phyloP scores from a whole-genome alignment of 2,113 vertebrate species.

The Colaptes auratus region DNA sequence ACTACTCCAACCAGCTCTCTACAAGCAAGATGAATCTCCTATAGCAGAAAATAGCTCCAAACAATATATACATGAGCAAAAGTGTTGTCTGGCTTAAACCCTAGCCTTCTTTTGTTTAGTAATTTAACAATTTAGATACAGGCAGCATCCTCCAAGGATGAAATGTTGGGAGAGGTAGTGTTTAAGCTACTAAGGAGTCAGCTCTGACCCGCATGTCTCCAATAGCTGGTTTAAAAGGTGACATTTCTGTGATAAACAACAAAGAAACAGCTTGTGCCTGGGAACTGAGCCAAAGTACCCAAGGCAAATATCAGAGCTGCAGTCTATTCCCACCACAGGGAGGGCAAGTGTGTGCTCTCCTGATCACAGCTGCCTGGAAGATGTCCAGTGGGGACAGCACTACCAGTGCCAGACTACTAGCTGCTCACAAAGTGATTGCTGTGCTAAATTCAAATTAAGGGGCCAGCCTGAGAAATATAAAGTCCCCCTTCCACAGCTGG shows the following conservation, averaged over 20 bases:
- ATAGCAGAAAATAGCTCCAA: neutral
- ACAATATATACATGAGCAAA: neutral
- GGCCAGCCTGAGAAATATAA: neutral
- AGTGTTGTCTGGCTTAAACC: neutral
- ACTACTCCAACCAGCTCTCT: conserved; percentile 17
- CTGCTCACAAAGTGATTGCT: neutral
- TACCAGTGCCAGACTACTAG: neutral
- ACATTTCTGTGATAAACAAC: conserved; percentile 63
- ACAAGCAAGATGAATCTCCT: conserved; percentile 40
- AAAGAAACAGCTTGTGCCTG: conserved; percentile 62
- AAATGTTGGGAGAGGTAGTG: neutral
- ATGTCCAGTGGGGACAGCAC: neutral
- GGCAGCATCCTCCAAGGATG: neutral
- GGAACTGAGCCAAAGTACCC: conserved; percentile 52
- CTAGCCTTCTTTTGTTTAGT: conserved; percentile 1
- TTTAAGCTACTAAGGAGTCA: conserved; percentile 24
- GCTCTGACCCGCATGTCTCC: neutral
- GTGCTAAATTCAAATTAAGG: neutral
- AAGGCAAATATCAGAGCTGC: conserved; percentile 41
- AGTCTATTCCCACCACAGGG: neutral
- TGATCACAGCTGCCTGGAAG: conserved; percentile 38
- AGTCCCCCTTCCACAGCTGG: rapidly evolving
- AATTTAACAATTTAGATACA: conserved; percentile 25
- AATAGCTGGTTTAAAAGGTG: conserved; percentile 46
- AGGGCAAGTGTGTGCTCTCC: neutral